Evolutionary conservation across 2,113 vertebrate genomes (phyloP).

Genomic region (Pimephales promelas): DNA sequence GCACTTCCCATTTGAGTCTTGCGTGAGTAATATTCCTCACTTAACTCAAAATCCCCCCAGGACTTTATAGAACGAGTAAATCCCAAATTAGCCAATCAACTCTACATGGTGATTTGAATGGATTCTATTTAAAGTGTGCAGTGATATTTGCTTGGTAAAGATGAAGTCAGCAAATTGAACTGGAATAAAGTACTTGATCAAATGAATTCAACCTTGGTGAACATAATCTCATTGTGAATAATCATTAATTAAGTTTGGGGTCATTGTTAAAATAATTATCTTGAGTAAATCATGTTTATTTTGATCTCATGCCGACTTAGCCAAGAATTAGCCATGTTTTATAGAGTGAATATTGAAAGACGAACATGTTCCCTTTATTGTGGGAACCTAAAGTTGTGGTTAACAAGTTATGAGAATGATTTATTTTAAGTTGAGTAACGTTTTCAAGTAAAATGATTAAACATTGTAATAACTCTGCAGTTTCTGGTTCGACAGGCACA

Average conservation of each 20-base stretch:
- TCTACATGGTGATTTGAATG: not conserved
- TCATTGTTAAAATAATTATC: no score
- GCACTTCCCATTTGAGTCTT: not conserved
- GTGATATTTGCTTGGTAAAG: not conserved
- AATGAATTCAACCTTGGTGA: not conserved
- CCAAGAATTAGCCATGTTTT: not conserved
- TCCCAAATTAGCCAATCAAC: not conserved
- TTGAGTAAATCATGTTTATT: not conserved
- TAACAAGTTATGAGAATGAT: not conserved
- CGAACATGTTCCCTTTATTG: not conserved
- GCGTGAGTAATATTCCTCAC: conserved; percentile 16
- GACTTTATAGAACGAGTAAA: not conserved
- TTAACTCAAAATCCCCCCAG: not conserved
- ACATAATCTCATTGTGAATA: no score
- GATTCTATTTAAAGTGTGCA: not conserved
- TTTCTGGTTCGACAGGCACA: not conserved
- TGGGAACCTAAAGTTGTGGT: not conserved
- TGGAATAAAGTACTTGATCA: not conserved
- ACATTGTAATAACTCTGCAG: not conserved
- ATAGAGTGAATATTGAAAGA: not conserved
- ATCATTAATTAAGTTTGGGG: no score
- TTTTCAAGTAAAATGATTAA: not conserved
- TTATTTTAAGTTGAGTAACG: not conserved
- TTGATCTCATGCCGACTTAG: not conserved
- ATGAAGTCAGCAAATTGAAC: not conserved